These are phyloP conservation scores for Spizaetus ornatus DNA, from an alignment of 2,113 vertebrate species.

Conservation along the genomic window DNA sequence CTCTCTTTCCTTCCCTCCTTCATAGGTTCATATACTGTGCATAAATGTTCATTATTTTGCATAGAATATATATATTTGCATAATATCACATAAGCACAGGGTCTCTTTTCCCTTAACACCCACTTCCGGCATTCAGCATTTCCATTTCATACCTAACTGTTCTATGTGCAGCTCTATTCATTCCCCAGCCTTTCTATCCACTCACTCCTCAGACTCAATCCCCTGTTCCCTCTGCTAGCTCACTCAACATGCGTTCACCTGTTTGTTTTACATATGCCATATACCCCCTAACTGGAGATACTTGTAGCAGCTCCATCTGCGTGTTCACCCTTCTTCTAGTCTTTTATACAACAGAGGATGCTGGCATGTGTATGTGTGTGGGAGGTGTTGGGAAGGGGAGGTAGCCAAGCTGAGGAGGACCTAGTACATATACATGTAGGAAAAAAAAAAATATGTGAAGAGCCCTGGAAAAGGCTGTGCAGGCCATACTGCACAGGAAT, in stretches of 20 bases:
- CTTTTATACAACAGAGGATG: background rate
- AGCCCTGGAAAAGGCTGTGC: background rate
- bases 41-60: conserved; percentile 36
- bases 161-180: conserved; percentile 12
- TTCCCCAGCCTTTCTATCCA: background rate
- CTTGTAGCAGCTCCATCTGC: background rate
- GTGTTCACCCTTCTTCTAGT: background rate
- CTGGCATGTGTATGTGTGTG: background rate
- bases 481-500: background rate
- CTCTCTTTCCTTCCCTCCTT: background rate
- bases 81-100: conserved; percentile 22
- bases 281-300: background rate
- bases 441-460: background rate
- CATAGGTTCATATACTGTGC: background rate
- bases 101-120: conserved; percentile 43
- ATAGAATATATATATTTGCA: conserved; percentile 38
- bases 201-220: conserved; percentile 30
- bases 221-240: background rate
- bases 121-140: conserved; percentile 18
- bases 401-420: background rate
- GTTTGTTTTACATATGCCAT: background rate
- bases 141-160: conserved; percentile 26
- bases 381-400: background rate
- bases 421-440: background rate
- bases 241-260: background rate